Base-by-base conservation (phyloP, 2,888 invertebrate species). In the Zeuzera pyrina region DNA sequence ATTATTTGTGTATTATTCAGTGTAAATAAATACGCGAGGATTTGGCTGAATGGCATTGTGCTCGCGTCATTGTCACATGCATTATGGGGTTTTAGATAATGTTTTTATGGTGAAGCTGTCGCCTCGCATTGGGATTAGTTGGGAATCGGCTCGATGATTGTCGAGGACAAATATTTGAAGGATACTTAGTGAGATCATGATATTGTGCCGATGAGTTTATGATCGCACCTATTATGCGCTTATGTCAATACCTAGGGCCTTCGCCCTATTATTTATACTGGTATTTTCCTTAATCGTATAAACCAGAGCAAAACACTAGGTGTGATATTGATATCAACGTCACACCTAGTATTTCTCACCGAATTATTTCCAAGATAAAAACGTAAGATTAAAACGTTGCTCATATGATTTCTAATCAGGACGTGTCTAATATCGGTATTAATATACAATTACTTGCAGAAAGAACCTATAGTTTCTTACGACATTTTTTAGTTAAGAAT, bases 1-100 rank as follows among this genome's bases (percentile, higher is more conserved):
- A n/a, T n/a, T n/a, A 78, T 78, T 77, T 69, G 70, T 72, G 66
- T 71, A 77, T 74, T 70, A 71, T 76, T 72, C 70, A 56, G 52
- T 60, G 67, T 64, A 74, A 73, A 74, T 78, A 78, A 76, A 74
- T 76, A 69, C 51, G 61, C n/a, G n/a, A n/a, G 60, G 63, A 63
- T 61, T 57, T 52, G 49, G 50, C 54, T 62, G 64, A 65, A 62
- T 61, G 58, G 55, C 61, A 63, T 73, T 72, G 73, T 74, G 51
- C 45, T 47, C 49, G 47, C 45, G 47, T 57, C 62, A 66, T 71
- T 73, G 72, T 72, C 24, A 30, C 15, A 43, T 43, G 46, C 46
- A 57, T 59, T 63, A 52, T 54, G 54, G 52, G 58, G 62, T 55
- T 54, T 52, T 51, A 38, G 52, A 61, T 68, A 59, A 60, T 64